These are phyloP conservation scores for Brachionus asplanchnoidis DNA, from an alignment of 1,140 invertebrate genomes.

Conservation along the genomic window DNA sequence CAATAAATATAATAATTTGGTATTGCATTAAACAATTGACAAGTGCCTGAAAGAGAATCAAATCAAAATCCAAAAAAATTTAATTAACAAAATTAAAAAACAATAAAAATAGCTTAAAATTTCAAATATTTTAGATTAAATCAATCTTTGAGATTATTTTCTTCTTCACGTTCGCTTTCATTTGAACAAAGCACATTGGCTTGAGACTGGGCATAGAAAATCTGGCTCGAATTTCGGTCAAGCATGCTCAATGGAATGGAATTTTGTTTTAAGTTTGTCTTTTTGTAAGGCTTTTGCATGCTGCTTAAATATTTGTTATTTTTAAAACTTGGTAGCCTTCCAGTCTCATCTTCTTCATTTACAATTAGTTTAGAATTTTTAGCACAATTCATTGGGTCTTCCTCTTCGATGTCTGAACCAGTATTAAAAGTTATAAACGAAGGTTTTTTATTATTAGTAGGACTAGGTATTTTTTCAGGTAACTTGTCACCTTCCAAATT, in stretches of 20 bases:
- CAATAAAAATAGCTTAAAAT: background rate
- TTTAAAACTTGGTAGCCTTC: background rate
- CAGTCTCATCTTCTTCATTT: background rate
- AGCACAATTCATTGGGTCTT: background rate
- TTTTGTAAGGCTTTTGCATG: background rate
- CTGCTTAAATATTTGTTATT: background rate
- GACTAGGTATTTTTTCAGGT: background rate
- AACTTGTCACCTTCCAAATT: background rate
- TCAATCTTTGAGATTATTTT: background rate
- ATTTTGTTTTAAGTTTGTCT: background rate
- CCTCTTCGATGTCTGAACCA: background rate
- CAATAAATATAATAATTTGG: background rate
- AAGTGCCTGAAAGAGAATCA: background rate
- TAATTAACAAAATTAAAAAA: background rate
- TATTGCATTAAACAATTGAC: background rate
- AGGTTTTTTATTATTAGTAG: background rate
- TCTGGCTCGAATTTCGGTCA: constrained; percentile 38
- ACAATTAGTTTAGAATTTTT: background rate
- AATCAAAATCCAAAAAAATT: background rate
- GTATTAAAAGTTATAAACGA: background rate
- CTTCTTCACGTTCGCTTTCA: constrained; percentile 11
- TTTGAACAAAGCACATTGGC: constrained; percentile 7
- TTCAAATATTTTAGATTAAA: background rate
- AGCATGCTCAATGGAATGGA: background rate
- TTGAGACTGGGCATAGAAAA: constrained; percentile 35